Evolutionary conservation across 2,113 vertebrate species (phyloP).

Genomic region (Cheirogaleus medius): DNA sequence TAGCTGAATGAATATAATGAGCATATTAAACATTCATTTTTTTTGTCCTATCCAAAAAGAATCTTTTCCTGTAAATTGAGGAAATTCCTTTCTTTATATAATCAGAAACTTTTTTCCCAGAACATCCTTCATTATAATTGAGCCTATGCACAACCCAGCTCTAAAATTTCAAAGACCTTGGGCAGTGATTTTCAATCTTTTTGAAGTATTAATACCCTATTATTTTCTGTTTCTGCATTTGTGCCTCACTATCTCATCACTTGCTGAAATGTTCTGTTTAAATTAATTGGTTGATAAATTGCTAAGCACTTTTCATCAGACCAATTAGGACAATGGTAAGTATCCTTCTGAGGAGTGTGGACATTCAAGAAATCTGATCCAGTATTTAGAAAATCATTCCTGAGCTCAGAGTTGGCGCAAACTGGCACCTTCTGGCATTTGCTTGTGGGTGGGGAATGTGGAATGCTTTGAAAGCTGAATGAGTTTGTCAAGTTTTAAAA

Average conservation of each 20-base stretch:
- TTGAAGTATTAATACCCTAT: background rate
- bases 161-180: constrained; percentile 39
- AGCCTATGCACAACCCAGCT: background rate
- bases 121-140: constrained; percentile 24
- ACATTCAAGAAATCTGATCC: constrained; percentile 62
- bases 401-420: constrained; percentile 55
- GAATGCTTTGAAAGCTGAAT: constrained; percentile 80
- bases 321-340: background rate
- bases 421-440: constrained; percentile 75
- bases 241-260: background rate
- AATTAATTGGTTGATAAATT: constrained; percentile 45
- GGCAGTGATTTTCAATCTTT: background rate
- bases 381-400: constrained; percentile 64
- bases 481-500: constrained; percentile 75
- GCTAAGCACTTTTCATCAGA: constrained; percentile 50
- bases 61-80: constrained; percentile 17
- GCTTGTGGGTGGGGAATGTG: constrained; percentile 80
- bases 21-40: constrained; percentile 36
- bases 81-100: constrained; percentile 30
- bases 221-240: constrained; percentile 38
- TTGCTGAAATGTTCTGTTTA: constrained; percentile 41
- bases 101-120: background rate
- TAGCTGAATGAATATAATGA: background rate
- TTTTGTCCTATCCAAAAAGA: constrained; percentile 27
- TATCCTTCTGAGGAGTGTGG: constrained; percentile 18